Conservation (phyloP, 2,888 invertebrate species). For the Leptothorax acervorum region DNA sequence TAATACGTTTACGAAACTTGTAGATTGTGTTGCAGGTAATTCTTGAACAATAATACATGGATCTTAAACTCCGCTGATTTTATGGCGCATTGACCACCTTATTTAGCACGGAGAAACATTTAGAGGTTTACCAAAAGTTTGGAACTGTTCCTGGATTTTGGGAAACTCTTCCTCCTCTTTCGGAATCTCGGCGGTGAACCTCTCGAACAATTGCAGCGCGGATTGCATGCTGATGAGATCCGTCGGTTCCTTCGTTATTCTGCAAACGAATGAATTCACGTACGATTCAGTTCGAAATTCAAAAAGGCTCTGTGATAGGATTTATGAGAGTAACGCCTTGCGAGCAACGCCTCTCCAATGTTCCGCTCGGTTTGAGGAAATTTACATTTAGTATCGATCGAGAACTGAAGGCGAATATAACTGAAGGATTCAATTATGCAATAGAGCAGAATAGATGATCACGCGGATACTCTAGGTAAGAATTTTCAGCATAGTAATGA, state of each 20-base stretch:
- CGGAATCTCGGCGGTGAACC: conserved; percentile 89
- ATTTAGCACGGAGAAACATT: conserved; percentile 56
- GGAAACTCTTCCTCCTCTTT: conserved; percentile 91
- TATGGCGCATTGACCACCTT: conserved; percentile 50
- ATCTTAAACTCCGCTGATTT: conserved; percentile 21
- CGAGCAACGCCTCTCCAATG: conserved; percentile 45
- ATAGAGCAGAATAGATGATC: conserved; percentile 24
- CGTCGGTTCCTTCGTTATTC: conserved; percentile 89
- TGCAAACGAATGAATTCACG: conserved; percentile 79
- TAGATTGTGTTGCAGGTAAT: not conserved
- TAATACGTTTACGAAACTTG: conserved; percentile 14
- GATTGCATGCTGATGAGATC: conserved; percentile 91
- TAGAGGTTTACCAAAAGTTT: conserved; percentile 87
- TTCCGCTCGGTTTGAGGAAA: conserved; percentile 49
- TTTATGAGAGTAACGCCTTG: conserved; percentile 60
- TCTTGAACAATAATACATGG: conserved; percentile 26
- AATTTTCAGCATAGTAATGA: not conserved
- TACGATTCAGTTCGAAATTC: conserved; percentile 55
- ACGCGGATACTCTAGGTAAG: not conserved
- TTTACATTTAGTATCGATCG: conserved; percentile 60
- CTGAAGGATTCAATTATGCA: conserved; percentile 42
- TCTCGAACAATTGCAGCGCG: conserved; percentile 90
- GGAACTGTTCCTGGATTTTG: conserved; percentile 91
- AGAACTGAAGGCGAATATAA: conserved; percentile 45
- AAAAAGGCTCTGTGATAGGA: conserved; percentile 39